phyloP scores from a whole-genome alignment of 2,888 invertebrate genomes.

The Agrilus biguttatus region DNA sequence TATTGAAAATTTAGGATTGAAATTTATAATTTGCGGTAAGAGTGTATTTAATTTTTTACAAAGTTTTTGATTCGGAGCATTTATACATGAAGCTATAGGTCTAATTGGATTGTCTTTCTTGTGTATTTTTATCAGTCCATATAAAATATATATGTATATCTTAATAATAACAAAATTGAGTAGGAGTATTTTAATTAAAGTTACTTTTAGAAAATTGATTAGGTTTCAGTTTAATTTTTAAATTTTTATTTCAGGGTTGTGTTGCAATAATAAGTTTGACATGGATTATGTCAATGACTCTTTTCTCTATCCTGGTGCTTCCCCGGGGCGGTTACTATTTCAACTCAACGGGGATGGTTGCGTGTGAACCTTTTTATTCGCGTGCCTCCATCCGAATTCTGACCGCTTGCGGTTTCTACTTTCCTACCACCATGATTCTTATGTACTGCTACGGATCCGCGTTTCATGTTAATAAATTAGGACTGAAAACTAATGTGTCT shows the following conservation, averaged over 20 bases:
- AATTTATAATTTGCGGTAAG: no score
- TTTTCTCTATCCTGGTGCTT: conserved; percentile 69
- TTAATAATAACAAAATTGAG: no score
- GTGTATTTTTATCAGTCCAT: no score
- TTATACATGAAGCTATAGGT: no score
- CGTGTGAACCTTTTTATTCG: conserved; percentile 78
- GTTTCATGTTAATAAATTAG: conserved; percentile 73
- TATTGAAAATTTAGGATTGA: no score
- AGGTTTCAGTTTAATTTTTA: neutral
- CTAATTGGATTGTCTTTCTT: no score
- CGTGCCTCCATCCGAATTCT: conserved; percentile 58
- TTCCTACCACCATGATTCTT: conserved; percentile 80
- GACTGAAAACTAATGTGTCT: conserved; percentile 36
- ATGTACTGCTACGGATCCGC: conserved; percentile 88
- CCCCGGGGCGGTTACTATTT: conserved; percentile 80
- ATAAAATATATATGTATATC: no score
- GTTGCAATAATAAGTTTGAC: conserved; percentile 72
- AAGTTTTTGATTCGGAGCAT: no score
- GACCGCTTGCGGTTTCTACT: conserved; percentile 77
- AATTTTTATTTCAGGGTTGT: conserved; percentile 52
- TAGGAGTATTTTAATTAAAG: no score
- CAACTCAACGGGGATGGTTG: conserved; percentile 71
- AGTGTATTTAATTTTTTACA: no score
- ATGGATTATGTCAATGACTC: conserved; percentile 71
- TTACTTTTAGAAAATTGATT: no score